Evolutionary conservation across 2,888 invertebrate genomes (phyloP), one percentile per base, ranked within the genome.

Genomic region (Troglohyphantes excavatus): DNA sequence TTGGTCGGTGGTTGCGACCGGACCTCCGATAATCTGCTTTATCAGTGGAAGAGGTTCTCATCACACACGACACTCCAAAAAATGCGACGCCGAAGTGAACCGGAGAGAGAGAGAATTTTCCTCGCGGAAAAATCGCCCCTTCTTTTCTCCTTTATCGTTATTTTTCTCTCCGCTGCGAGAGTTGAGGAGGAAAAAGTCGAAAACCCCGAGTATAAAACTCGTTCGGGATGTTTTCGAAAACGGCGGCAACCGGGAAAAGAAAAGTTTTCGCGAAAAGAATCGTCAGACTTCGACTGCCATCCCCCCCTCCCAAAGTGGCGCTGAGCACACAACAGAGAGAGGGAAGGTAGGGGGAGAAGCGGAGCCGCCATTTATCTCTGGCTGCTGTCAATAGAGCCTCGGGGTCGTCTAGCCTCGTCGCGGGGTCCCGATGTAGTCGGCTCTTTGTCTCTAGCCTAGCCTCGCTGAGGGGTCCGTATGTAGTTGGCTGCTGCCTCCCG

Each of bases 371-470:
- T 46, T 46, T 46, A 46, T 46, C 46, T 39, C 9, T 3, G n/a
- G n/a, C n/a, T n/a, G n/a, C n/a, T n/a, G n/a, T n/a, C n/a, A 33
- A 33, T 33, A 9, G 3, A 7, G 46, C 46, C 46, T 46, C 46
- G 46, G 46, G 46, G 46, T 46, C 46, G 46, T 17, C 76, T 90
- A 90, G 89, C 89, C 89, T 90, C 89, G 83, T 53, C 63, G 65
- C 89, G 65, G 72, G 89, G 89, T 84, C 83, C 83, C 89, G 72
- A 90, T 83, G 78, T 73, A 90, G 89, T 83, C 89, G 83, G 90
- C 46, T 68, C 90, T 87, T 86, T 85, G 82, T 87, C 75, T 82
- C 72, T 65, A 29, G 61, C 61, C 78, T 90, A 90, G 61, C 87
- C 90, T 90, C 90, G 83, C 70, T 39, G 13, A 78, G 59, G 72